Percentiles rank a stretch among this genome's conserved stretches.
Evolutionary conservation across 2,888 invertebrate genomes (phyloP).

Genomic region (Cheilosia urbana): DNA sequence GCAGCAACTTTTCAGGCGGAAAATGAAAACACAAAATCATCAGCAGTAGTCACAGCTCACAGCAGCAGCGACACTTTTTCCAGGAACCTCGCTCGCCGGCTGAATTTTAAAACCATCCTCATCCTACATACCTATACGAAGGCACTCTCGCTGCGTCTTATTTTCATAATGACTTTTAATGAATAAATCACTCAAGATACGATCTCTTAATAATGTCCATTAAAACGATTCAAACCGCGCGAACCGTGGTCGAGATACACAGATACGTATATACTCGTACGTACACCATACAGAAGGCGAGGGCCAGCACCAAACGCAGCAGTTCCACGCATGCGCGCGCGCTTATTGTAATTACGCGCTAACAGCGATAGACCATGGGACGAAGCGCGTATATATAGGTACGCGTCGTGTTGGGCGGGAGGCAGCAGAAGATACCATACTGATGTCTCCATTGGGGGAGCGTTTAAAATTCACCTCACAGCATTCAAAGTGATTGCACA

Average conservation of each 20-base stretch:
- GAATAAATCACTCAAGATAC: slow-evolving; percentile 84
- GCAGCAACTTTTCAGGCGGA: slow-evolving; percentile 38
- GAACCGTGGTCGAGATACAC: slow-evolving; percentile 74
- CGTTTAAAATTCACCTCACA: slow-evolving; percentile 76
- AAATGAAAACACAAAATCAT: slow-evolving; percentile 60
- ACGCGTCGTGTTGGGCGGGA: slow-evolving; percentile 19
- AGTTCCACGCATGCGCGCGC: slow-evolving; percentile 75
- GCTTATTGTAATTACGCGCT: slow-evolving; percentile 75
- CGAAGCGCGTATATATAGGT: slow-evolving; percentile 36
- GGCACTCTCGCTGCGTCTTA: slow-evolving; percentile 67
- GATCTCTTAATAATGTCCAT: slow-evolving; percentile 83
- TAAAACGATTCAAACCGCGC: slow-evolving; percentile 78
- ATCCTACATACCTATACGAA: slow-evolving; percentile 23
- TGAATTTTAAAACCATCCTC: slow-evolving; percentile 73
- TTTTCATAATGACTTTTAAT: slow-evolving; percentile 82
- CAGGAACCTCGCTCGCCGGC: slow-evolving; percentile 68
- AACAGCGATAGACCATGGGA: slow-evolving; percentile 72
- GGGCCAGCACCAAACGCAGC: slow-evolving; percentile 71
- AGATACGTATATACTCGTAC: slow-evolving; percentile 34
- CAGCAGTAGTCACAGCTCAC: slow-evolving; percentile 40
- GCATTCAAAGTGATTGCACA: slow-evolving; percentile 76
- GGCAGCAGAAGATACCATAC: slow-evolving; percentile 32
- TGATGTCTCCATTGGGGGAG: slow-evolving; percentile 76
- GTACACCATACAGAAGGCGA: slow-evolving; percentile 10
- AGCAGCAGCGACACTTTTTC: slow-evolving; percentile 68